Evolutionary conservation across 2,797 vertebrate genomes (phyloP).

Genomic region (Dallia pectoralis): DNA sequence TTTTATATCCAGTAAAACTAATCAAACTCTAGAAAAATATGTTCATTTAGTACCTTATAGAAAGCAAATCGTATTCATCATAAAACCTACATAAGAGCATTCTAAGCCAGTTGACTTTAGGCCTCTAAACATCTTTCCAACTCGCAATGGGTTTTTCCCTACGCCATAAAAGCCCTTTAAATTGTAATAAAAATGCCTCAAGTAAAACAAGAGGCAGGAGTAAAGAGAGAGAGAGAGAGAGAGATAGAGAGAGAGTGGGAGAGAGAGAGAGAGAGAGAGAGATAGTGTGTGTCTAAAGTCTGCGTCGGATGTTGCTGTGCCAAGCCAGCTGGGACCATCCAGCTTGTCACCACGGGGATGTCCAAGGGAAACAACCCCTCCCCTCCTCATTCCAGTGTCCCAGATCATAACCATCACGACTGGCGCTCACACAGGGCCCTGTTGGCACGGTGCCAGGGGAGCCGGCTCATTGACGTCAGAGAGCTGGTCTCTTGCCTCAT

Average conservation of each 20-base stretch:
- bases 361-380: conserved; percentile 17
- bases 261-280: background rate
- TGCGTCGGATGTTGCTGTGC: conserved; percentile 55
- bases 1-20: no score
- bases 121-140: no score
- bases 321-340: conserved; percentile 65
- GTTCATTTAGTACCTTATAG: no score
- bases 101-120: no score
- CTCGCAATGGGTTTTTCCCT: no score
- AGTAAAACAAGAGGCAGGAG: background rate
- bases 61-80: no score
- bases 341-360: conserved; percentile 55
- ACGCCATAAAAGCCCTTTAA: no score
- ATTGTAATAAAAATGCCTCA: no score
- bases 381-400: background rate
- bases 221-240: conserved; percentile 17
- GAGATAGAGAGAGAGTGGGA: background rate
- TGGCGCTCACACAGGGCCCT: conserved; percentile 28
- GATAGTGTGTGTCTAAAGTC: background rate
- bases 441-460: conserved; percentile 77
- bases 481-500: conserved; percentile 76
- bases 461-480: conserved; percentile 82
- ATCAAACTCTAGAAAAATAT: no score
- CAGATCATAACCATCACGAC: background rate
- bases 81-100: no score